These are phyloP conservation scores for Chaetops frenatus DNA, from an alignment of 2,113 vertebrate genomes.

Conservation along the genomic window DNA sequence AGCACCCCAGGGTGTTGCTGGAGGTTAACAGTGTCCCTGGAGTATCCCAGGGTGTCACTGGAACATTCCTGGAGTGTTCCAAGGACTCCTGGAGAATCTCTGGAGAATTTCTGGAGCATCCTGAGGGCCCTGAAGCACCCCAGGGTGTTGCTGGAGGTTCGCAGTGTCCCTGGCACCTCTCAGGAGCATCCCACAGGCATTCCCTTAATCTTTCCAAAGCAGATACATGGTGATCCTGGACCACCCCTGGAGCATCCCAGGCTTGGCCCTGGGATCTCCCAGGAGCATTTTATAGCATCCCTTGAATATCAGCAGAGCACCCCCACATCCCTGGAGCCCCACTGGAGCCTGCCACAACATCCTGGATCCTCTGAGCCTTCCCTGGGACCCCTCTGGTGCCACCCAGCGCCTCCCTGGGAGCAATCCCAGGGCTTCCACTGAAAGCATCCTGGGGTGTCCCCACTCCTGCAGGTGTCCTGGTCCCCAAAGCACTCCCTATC, in stretches of 20 bases:
- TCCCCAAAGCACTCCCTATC: not conserved
- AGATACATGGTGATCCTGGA: no score
- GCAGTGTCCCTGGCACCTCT: not conserved
- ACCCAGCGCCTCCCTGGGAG: not conserved
- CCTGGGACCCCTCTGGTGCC: not conserved
- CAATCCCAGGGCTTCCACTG: not conserved
- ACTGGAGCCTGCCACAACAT: not conserved
- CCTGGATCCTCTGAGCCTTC: not conserved
- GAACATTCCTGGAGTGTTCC: not conserved
- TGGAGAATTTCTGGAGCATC: not conserved
- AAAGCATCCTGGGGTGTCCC: not conserved
- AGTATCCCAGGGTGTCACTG: not conserved
- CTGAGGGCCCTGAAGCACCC: not conserved
- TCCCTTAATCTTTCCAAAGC: not conserved
- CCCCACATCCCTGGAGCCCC: not conserved
- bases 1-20: not conserved
- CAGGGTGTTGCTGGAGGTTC: not conserved
- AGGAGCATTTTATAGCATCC: not conserved
- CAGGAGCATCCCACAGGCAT: not conserved
- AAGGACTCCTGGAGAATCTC: not conserved
- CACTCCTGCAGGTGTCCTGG: rapidly evolving
- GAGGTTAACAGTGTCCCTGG: not conserved
- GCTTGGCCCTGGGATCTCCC: not conserved
- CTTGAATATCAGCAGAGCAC: not conserved
- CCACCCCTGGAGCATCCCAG: not conserved